These are phyloP conservation scores for Physeter macrocephalus DNA, from an alignment of 2,113 vertebrate species.

Conservation along the genomic window DNA sequence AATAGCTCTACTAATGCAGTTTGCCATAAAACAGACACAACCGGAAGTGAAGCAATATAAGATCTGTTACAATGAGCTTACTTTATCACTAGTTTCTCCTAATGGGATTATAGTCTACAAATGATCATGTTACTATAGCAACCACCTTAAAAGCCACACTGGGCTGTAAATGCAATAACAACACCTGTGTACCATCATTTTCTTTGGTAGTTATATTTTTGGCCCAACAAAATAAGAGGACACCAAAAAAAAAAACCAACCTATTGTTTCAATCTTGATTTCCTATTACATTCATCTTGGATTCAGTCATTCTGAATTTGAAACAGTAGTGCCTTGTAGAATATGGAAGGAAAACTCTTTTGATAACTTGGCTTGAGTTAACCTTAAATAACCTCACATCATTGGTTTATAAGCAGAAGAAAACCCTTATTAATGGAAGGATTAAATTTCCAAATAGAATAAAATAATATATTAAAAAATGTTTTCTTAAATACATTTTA, in stretches of 20 bases:
- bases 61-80: constrained; percentile 78
- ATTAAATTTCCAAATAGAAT: background rate
- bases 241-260: constrained; percentile 67
- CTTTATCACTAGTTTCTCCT: constrained; percentile 79
- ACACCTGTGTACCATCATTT: constrained; percentile 78
- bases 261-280: constrained; percentile 53
- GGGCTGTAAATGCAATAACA: constrained; percentile 72
- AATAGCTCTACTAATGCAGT: constrained; percentile 71
- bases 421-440: constrained; percentile 17
- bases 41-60: constrained; percentile 75
- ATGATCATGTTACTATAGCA: constrained; percentile 78
- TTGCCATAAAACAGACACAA: constrained; percentile 68
- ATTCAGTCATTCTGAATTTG: background rate
- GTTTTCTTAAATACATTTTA: background rate
- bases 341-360: constrained; percentile 19
- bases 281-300: constrained; percentile 26
- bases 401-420: background rate
- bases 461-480: background rate
- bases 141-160: constrained; percentile 76
- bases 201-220: constrained; percentile 58
- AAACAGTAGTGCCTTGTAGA: constrained; percentile 25
- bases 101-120: constrained; percentile 81
- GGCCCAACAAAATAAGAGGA: constrained; percentile 45
- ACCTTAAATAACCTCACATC: background rate
- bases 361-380: constrained; percentile 24